These are phyloP conservation scores for Epizoanthus illoricatus DNA, from an alignment of 92 coral and sea anemone genomes.

Conservation along the genomic window DNA sequence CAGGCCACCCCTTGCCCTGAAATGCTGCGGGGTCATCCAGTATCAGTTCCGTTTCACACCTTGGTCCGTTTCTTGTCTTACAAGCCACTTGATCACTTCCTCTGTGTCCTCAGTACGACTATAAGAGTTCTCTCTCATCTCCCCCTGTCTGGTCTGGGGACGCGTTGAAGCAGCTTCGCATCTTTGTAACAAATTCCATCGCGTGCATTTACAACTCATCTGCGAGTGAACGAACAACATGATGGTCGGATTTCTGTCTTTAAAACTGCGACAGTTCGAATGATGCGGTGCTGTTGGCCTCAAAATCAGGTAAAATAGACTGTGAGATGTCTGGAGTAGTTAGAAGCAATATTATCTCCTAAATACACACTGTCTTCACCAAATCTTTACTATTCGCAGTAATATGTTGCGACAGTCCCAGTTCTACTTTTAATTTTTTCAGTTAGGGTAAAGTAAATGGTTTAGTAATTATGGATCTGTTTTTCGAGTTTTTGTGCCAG, in stretches of 20 bases:
- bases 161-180: not conserved
- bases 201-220: not conserved
- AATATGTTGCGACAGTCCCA: too few species aligned
- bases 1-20: not conserved
- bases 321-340: not conserved
- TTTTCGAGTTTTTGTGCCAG: not conserved
- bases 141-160: slow-evolving; percentile 20
- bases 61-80: not conserved
- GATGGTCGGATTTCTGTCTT: slow-evolving; percentile 5
- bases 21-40: slow-evolving; percentile 24
- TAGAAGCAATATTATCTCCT: too few species aligned
- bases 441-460: too few species aligned
- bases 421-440: too few species aligned
- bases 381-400: too few species aligned
- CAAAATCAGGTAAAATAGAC: slow-evolving; percentile 25
- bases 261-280: slow-evolving; percentile 11
- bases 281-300: slow-evolving; percentile 26
- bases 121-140: slow-evolving; percentile 14
- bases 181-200: too few species aligned
- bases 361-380: too few species aligned
- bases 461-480: too few species aligned
- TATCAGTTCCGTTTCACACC: slow-evolving; percentile 28
- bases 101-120: slow-evolving; percentile 1
- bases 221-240: slow-evolving; percentile 1
- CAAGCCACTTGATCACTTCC: slow-evolving; percentile 38